Percentiles rank a stretch among this genome's conserved stretches.
Evolutionary conservation across 92 coral and sea anemone genomes (phyloP).

Genomic region (Virgularia gustaviana): DNA sequence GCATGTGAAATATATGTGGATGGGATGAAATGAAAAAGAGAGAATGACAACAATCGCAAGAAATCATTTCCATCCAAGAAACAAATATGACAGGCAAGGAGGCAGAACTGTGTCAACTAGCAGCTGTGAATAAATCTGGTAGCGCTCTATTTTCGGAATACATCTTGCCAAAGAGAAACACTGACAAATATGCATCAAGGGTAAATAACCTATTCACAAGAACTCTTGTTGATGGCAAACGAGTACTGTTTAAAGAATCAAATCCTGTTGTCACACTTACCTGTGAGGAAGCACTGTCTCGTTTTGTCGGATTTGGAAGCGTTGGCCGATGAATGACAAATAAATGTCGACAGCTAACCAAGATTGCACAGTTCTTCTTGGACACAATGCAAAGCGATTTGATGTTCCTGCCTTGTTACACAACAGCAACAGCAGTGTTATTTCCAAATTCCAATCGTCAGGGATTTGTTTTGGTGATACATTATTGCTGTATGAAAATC

Average conservation of each 20-base stretch:
- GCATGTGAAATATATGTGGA: background rate
- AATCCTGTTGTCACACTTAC: background rate
- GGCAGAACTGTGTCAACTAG: conserved; percentile 45
- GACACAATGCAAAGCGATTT: conserved; percentile 17
- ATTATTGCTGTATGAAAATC: background rate
- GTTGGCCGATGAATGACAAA: background rate
- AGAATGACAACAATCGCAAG: background rate
- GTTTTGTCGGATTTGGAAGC: background rate
- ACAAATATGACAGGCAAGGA: background rate
- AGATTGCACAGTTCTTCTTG: conserved; percentile 14
- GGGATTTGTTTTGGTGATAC: background rate
- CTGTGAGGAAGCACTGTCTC: conserved; percentile 5
- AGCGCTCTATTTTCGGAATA: background rate
- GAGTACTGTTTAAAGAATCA: background rate
- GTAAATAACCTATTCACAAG: conserved; percentile 2
- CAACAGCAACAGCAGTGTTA: conserved; percentile 19
- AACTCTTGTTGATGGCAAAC: background rate
- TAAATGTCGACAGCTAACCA: background rate
- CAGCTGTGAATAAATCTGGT: conserved; percentile 13
- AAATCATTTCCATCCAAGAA: background rate
- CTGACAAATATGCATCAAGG: conserved; percentile 1
- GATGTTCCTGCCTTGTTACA: conserved; percentile 17
- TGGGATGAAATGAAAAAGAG: background rate
- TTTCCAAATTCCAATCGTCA: background rate
- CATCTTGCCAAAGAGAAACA: background rate